Percentiles rank a stretch among this genome's conserved stretches.
These are phyloP conservation scores for Watsonalla binaria DNA, from an alignment of 2,888 invertebrate species.

Conservation along the genomic window DNA sequence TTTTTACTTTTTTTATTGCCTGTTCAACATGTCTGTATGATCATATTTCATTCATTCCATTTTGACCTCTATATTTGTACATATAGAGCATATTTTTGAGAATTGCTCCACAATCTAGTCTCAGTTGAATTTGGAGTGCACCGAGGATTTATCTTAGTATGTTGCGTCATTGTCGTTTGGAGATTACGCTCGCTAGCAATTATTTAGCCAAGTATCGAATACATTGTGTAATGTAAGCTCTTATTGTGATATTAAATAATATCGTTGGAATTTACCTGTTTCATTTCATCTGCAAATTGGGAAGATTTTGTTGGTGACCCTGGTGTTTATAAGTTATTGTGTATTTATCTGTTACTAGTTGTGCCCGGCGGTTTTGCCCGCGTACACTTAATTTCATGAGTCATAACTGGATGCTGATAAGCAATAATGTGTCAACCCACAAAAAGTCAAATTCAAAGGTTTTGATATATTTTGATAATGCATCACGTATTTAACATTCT, in stretches of 20 bases:
- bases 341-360: neutral
- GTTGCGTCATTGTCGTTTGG: neutral
- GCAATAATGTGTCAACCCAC: too few species aligned
- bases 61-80: neutral
- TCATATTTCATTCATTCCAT: neutral
- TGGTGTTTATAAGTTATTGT: too few species aligned
- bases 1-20: neutral
- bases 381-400: too few species aligned
- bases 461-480: too few species aligned
- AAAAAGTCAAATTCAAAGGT: too few species aligned
- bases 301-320: too few species aligned
- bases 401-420: too few species aligned
- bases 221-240: slow-evolving; percentile 43
- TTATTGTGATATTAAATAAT: slow-evolving; percentile 64
- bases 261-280: slow-evolving; percentile 25
- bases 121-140: neutral
- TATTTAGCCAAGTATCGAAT: slow-evolving; percentile 28
- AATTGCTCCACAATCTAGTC: neutral
- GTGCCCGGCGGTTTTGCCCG: neutral
- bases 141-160: neutral
- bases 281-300: neutral
- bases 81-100: neutral
- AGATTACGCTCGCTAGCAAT: slow-evolving; percentile 17
- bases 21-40: neutral
- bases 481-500: too few species aligned